Evolutionary conservation across 2,797 vertebrate genomes (phyloP).

Genomic region (Sebastes hubbsi): DNA sequence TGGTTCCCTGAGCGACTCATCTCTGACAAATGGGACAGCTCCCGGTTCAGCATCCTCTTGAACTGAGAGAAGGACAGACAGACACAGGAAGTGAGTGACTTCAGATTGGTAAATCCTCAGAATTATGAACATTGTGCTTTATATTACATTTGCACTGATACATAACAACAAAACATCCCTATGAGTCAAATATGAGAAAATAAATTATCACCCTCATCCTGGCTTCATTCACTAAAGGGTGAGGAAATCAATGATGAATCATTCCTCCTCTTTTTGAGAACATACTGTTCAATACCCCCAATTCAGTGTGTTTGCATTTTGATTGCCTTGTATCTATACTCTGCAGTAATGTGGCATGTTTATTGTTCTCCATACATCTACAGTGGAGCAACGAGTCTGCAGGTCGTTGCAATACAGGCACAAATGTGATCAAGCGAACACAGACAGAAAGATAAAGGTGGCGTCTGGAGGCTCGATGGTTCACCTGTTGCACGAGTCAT

Average conservation of each 20-base stretch:
- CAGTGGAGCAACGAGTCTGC: conserved; percentile 18
- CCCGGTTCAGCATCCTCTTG: conserved; percentile 96
- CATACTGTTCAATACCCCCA: conserved; percentile 56
- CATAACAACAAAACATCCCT: conserved; percentile 20
- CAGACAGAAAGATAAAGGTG: background rate
- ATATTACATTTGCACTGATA: conserved; percentile 20
- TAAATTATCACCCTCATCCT: conserved; percentile 46
- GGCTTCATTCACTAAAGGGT: conserved; percentile 51
- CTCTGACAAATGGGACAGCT: conserved; percentile 94
- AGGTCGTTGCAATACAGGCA: conserved; percentile 28
- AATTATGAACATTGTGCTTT: conserved; percentile 12
- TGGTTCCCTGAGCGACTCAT: conserved; percentile 97
- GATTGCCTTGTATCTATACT: conserved; percentile 3
- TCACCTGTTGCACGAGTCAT: conserved; percentile 42
- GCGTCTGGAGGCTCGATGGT: background rate
- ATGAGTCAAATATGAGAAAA: conserved; percentile 50
- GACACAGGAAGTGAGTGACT: conserved; percentile 29
- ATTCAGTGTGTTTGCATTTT: conserved; percentile 25
- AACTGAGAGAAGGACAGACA: conserved; percentile 80
- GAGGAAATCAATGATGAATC: conserved; percentile 65
- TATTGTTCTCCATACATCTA: conserved; percentile 28
- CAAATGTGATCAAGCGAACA: conserved; percentile 46
- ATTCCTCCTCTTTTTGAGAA: conserved; percentile 58
- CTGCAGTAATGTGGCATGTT: conserved; percentile 33
- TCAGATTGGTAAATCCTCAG: background rate